Evolutionary conservation across 1,140 invertebrate genomes (phyloP).

Genomic region (Polypedilum vanderplanki): DNA sequence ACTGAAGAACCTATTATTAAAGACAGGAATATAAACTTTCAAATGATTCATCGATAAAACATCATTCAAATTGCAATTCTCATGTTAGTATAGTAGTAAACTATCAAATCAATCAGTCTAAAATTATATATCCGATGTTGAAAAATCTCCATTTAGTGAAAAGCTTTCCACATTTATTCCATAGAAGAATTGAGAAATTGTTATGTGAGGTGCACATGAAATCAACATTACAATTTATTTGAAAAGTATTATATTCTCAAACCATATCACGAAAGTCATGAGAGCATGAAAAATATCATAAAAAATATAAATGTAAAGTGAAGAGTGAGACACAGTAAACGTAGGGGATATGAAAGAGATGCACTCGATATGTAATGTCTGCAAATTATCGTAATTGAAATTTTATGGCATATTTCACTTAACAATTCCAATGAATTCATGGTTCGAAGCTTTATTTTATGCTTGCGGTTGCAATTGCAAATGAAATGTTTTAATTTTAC

Average conservation of each 20-base stretch:
- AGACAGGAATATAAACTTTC: no score
- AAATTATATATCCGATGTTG: no score
- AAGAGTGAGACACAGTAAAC: background rate
- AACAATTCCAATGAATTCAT: background rate
- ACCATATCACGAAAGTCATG: background rate
- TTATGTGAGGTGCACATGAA: background rate
- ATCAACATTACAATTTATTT: slow-evolving; percentile 14
- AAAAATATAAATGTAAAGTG: background rate
- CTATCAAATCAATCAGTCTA: no score
- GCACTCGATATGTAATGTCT: slow-evolving; percentile 11
- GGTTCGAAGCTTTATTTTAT: background rate
- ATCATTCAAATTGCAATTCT: no score
- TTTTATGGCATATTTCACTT: slow-evolving; percentile 19
- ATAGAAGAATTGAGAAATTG: no score
- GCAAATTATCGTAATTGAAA: slow-evolving; percentile 19
- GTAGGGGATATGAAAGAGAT: background rate
- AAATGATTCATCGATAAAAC: no score
- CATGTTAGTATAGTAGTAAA: no score
- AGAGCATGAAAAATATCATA: slow-evolving; percentile 1
- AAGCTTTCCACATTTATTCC: no score
- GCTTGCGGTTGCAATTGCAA: background rate
- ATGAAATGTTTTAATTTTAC: background rate
- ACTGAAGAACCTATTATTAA: no score
- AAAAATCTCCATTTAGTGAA: no score
- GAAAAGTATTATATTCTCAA: background rate